phyloP scores from a whole-genome alignment of 2,888 invertebrate species.

The Stenichneumon culpator region DNA sequence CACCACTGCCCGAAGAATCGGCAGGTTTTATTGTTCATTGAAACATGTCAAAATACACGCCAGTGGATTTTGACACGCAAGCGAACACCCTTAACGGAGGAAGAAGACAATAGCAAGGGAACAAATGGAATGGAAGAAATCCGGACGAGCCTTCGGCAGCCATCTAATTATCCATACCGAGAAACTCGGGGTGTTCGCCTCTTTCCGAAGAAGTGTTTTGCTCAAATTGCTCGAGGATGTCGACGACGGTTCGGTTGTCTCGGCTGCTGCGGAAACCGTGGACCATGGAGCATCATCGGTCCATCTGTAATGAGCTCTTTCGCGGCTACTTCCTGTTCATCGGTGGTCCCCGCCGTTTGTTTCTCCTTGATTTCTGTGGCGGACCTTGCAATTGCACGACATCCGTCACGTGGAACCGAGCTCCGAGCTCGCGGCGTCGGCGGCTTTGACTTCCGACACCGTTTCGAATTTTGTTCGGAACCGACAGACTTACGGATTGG shows the following conservation, averaged over 20 bases:
- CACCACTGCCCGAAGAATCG: too few relatives aligned
- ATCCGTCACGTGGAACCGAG: slow-evolving; percentile 14
- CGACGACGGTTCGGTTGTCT: slow-evolving; percentile 19
- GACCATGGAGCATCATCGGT: slow-evolving; percentile 55
- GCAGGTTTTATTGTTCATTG: too few relatives aligned
- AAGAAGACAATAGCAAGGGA: background rate
- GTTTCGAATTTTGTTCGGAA: slow-evolving; percentile 1
- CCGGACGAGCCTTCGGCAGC: slow-evolving; percentile 64
- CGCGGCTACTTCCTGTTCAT: slow-evolving; percentile 59
- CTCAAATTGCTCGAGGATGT: slow-evolving; percentile 69
- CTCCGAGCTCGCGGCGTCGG: background rate
- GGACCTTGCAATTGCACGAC: background rate
- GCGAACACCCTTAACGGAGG: too few relatives aligned
- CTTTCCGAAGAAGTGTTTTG: slow-evolving; percentile 68
- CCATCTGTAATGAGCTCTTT: slow-evolving; percentile 59
- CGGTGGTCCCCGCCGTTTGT: slow-evolving; percentile 60
- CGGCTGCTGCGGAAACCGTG: background rate
- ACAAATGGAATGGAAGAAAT: slow-evolving; percentile 29
- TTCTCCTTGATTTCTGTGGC: slow-evolving; percentile 14
- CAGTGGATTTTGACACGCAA: too few relatives aligned
- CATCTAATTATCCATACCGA: slow-evolving; percentile 69
- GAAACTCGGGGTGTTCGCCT: slow-evolving; percentile 61
- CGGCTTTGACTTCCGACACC: background rate
- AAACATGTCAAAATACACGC: too few relatives aligned
- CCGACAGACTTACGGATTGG: background rate